phyloP scores from a whole-genome alignment of 2,113 vertebrate genomes.

The Calonectris borealis region DNA sequence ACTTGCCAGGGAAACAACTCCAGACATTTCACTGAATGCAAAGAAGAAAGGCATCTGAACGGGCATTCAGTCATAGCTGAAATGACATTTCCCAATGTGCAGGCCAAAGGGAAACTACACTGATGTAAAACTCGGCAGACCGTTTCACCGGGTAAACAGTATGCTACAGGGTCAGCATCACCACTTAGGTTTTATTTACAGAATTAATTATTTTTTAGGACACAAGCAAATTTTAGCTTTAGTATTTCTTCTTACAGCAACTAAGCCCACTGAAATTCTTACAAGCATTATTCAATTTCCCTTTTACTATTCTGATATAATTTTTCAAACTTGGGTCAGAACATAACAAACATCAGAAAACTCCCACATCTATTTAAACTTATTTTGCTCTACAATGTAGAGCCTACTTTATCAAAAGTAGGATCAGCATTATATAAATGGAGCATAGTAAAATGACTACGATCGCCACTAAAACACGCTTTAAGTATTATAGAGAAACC shows the following conservation, averaged over 20 bases:
- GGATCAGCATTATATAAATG: background rate
- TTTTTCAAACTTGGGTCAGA: background rate
- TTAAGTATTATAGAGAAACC: background rate
- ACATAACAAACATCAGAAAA: background rate
- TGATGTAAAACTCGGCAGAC: background rate
- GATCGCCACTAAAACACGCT: background rate
- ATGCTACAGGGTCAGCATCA: background rate
- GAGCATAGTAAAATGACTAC: background rate
- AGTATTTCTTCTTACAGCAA: background rate
- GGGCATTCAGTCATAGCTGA: background rate
- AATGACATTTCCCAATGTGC: background rate
- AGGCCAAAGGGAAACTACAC: background rate
- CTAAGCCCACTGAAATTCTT: background rate
- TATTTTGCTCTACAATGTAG: background rate
- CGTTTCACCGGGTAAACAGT: background rate
- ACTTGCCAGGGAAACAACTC: background rate
- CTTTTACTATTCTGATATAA: background rate
- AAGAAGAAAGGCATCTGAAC: background rate
- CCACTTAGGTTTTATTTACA: background rate
- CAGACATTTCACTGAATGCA: background rate
- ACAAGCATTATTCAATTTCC: background rate
- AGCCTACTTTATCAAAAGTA: background rate
- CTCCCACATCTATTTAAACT: background rate
- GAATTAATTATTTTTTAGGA: background rate
- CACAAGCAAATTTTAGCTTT: background rate